Evolutionary conservation across 2,797 vertebrate species (phyloP), one percentile per base, ranked within the genome.

Genomic region (Platyrinchus mystaceus): DNA sequence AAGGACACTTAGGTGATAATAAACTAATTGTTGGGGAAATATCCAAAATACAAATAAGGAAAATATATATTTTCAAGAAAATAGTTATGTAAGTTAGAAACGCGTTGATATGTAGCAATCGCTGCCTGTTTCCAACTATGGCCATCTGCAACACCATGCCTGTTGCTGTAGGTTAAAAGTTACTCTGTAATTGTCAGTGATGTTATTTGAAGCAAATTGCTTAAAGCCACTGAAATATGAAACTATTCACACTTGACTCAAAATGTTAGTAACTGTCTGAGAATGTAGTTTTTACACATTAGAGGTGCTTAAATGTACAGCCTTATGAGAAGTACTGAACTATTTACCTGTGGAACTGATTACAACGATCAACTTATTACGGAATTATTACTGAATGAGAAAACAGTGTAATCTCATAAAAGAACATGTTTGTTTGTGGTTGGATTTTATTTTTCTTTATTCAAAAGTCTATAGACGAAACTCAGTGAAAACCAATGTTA

Each of bases 231-330:
- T 77, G 47, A 91, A 89, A 89, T 69, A 21, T 36, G 15, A 83
- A 79, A 66, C 7, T 46, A 21, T 39, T 79, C 49, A 23, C 27
- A 55, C 20, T 82, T 58, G 26, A 73, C 12, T 79, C 53, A 76
- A 84, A 87, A 91, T 23, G 30, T 55, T 43, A 10, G 2, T 47
- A 82, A 52, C 43, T 80, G 50, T 84, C 83, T 95, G 27, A 66
- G 52, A 70, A 63, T 44, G 14, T n/a, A 80, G 20, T n/a, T 44
- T 44, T 79, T 85, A 32, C 30, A 59, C 14, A 50, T 19, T 37
- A 83, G 77, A 91, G 8, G 18, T 44, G 14, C 5, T 75, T 58
- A 82, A 62, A 80, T 23, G 17, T 30, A 37, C 32, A 44, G 17
- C 7, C 9, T 70, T 23, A 41, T 27, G 67, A 89, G n/a, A 73